These are phyloP conservation scores for Alitta virens DNA, from an alignment of 2,888 invertebrate genomes.

Conservation along the genomic window DNA sequence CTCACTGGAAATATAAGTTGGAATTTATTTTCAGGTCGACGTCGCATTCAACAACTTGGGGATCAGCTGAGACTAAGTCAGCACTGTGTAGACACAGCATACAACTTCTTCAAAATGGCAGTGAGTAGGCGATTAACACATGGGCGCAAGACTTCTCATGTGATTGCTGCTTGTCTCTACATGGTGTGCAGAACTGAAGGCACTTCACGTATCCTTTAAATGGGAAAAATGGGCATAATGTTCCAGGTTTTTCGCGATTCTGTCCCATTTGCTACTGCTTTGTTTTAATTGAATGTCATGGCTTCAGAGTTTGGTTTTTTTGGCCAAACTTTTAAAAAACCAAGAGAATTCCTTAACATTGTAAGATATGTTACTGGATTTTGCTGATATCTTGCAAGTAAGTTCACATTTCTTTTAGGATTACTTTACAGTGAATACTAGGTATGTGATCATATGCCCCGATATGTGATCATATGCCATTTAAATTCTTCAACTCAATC, in stretches of 20 bases:
- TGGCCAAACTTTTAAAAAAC: no score
- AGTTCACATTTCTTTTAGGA: no score
- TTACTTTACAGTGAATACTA: no score
- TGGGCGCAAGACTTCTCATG: constrained; percentile 84
- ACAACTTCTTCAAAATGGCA: constrained; percentile 58
- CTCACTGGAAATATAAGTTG: not conserved
- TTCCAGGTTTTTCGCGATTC: no score
- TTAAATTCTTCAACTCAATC: no score
- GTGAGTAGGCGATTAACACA: constrained; percentile 66
- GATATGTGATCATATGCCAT: no score
- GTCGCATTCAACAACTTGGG: constrained; percentile 80
- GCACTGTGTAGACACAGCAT: constrained; percentile 89
- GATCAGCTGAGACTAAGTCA: constrained; percentile 83
- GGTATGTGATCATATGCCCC: no score
- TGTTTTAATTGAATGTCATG: no score
- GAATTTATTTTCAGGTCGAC: constrained; percentile 59
- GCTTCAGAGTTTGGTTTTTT: no score
- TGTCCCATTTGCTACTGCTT: no score
- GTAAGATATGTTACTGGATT: constrained; percentile 85
- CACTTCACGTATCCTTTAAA: constrained; percentile 77
- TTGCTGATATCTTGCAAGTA: constrained; percentile 94
- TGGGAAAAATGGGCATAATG: not conserved
- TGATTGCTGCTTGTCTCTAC: constrained; percentile 96
- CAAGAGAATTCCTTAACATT: not conserved
- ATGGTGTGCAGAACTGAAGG: constrained; percentile 93